Evolutionary conservation across 2,797 vertebrate genomes (phyloP), one percentile per base, ranked within the genome.

Genomic region (Coregonus suidteri): DNA sequence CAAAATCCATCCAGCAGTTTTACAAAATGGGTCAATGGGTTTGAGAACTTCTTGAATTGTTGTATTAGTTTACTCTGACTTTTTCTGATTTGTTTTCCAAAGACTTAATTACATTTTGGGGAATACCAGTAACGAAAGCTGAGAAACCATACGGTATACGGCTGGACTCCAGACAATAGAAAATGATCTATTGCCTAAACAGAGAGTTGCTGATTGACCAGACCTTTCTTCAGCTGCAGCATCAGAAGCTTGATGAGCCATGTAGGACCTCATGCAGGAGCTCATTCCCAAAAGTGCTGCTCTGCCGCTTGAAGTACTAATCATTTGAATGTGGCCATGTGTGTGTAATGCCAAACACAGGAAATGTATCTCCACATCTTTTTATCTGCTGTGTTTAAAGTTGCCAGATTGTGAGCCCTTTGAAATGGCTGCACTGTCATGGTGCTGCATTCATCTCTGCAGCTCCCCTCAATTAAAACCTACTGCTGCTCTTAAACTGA

Each of bases 361-460:
- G 81, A 75, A 75, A 90, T 88, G 76, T 87, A 86, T 90, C 82
- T 88, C 76, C 74, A 20, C 71, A 84, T 90, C 86, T 86, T 91
- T 88, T 92, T 91, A 89, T 90, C 90, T 86, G 74, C 82, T 75
- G 62, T 77, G 74, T 90, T 90, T 85, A 88, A 89, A 91, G 87
- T 90, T 87, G 78, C 83, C 87, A 90, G 86, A 88, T 90, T 91
- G 82, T 74, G 81, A 86, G 83, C 67, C 72, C 79, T 90, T 88
- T 90, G 84, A 87, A 91, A 88, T 9, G 66, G 78, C 80, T 53
- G 62, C 86, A 82, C 74, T 84, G 80, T 92, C 88, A 80, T 77
- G 83, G 79, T 13, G 53, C 75, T 81, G 78, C 83, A 79, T 90
- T 91, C 84, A 86, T 91, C 87, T 90, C 62, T 18, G 9, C 66